phyloP scores from a whole-genome alignment of 2,888 invertebrate species.

The Prosopocoilus inquinatus region DNA sequence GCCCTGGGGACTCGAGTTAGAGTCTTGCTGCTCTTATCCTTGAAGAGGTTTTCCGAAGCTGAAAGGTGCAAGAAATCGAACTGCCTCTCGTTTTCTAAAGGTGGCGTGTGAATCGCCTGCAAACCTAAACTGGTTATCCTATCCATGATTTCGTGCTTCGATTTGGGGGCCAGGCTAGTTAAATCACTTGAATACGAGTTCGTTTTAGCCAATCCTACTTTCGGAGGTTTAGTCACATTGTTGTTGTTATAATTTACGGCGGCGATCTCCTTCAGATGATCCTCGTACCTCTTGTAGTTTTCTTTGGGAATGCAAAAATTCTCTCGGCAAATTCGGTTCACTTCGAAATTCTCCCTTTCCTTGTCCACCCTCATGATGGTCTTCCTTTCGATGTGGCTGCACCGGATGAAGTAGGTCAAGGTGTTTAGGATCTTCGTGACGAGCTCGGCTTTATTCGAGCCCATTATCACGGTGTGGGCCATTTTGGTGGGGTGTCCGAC shows the following conservation, averaged over 20 bases:
- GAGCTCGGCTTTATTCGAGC: constrained; percentile 62
- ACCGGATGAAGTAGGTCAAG: constrained; percentile 83
- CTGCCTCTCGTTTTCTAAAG: constrained; percentile 17
- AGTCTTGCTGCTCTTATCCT: constrained; percentile 31
- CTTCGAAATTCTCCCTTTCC: constrained; percentile 42
- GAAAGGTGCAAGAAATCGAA: not conserved
- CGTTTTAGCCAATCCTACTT: not conserved
- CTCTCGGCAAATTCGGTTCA: constrained; percentile 39
- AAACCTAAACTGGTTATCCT: constrained; percentile 28
- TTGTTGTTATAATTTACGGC: not conserved
- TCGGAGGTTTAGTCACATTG: not conserved
- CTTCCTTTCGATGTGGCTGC: constrained; percentile 64
- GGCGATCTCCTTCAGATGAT: constrained; percentile 39
- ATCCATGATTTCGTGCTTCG: constrained; percentile 12
- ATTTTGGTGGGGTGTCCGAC: constrained; percentile 75
- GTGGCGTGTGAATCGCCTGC: constrained; percentile 15
- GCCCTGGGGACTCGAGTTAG: constrained; percentile 34
- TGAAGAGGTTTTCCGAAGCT: not conserved
- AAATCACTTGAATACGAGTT: not conserved
- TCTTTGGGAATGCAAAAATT: constrained; percentile 42
- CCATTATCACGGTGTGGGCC: constrained; percentile 77
- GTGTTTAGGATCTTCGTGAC: constrained; percentile 74
- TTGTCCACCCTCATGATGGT: constrained; percentile 26
- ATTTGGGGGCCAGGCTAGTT: not conserved
- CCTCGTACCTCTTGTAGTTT: constrained; percentile 43